These are phyloP conservation scores for Peucedramus taeniatus DNA, from an alignment of 2,113 vertebrate genomes.

Conservation along the genomic window DNA sequence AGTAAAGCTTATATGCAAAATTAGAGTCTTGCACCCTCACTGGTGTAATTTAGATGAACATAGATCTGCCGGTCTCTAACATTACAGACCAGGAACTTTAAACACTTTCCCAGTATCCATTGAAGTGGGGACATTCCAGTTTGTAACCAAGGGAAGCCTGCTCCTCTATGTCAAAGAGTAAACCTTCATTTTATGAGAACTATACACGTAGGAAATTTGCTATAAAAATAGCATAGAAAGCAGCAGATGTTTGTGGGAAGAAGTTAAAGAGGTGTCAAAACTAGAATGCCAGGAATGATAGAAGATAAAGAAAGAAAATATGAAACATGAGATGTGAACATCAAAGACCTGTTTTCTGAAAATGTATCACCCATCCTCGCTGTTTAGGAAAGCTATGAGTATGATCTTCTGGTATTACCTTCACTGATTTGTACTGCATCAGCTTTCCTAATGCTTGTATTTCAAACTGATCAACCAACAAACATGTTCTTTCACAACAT, in stretches of 20 bases:
- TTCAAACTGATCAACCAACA: neutral
- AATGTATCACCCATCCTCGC: neutral
- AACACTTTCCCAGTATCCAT: neutral
- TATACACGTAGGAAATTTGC: neutral
- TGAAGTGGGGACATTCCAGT: neutral
- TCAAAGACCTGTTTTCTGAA: neutral
- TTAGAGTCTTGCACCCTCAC: neutral
- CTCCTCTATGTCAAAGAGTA: neutral
- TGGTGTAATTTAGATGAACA: neutral
- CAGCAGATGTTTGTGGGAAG: neutral
- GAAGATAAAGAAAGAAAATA: neutral
- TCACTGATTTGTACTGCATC: neutral
- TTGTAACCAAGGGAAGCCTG: accelerated
- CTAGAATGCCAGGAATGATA: neutral
- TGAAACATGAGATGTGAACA: neutral
- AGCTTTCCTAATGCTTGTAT: neutral
- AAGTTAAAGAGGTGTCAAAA: neutral
- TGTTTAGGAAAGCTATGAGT: neutral
- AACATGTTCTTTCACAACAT: neutral
- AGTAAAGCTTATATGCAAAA: neutral
- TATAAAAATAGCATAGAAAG: neutral
- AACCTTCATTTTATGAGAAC: neutral
- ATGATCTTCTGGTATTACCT: neutral
- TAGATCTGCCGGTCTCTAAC: neutral
- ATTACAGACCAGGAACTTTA: neutral